Conservation (phyloP, 1,140 invertebrate genomes). For the Drosophila ogumai region DNA sequence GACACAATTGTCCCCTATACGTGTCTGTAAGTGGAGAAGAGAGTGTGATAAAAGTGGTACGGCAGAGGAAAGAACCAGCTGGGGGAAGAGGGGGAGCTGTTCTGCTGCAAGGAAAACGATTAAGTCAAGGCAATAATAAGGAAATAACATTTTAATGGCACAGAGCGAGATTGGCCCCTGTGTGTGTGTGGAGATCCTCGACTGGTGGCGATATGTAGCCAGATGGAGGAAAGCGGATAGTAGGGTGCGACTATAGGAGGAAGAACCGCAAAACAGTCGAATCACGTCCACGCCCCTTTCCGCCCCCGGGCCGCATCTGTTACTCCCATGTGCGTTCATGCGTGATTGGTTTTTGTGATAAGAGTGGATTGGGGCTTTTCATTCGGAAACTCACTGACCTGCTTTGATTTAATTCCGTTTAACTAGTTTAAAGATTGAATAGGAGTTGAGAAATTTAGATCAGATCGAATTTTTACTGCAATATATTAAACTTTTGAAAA, state of each 20-base stretch:
- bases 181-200: conserved; percentile 17
- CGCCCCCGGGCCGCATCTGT: conserved; percentile 11
- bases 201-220: conserved; percentile 2
- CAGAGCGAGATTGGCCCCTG: conserved; percentile 34
- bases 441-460: background rate
- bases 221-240: background rate
- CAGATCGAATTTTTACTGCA: background rate
- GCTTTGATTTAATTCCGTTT: conserved; percentile 30
- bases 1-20: conserved; percentile 57
- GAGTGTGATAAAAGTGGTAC: conserved; percentile 50
- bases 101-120: conserved; percentile 59
- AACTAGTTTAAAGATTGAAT: conserved; percentile 20
- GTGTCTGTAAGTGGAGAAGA: conserved; percentile 14
- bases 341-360: conserved; percentile 47
- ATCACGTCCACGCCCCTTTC: conserved; percentile 29
- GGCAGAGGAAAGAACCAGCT: conserved; percentile 7
- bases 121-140: conserved; percentile 80
- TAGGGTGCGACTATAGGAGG: conserved; percentile 13
- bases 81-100: background rate
- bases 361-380: conserved; percentile 16
- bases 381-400: conserved; percentile 29
- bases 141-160: conserved; percentile 81
- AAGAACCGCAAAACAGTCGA: conserved; percentile 46
- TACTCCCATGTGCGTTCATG: conserved; percentile 39
- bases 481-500: background rate